Evolutionary conservation across 1,140 invertebrate species (phyloP), one percentile per base, ranked within the genome.

Genomic region (Drosophila eugracilis): DNA sequence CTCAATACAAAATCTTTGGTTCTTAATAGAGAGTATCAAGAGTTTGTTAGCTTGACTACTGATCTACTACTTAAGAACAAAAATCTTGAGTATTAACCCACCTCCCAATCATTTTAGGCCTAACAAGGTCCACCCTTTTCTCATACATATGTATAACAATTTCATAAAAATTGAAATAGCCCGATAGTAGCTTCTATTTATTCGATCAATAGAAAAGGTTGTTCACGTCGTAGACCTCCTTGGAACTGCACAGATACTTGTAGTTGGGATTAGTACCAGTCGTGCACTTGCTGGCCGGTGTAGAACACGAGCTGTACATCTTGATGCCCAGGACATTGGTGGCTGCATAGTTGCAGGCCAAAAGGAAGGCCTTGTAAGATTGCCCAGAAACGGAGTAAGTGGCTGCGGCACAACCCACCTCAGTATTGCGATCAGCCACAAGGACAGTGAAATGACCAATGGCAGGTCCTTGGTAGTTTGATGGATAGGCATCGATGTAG

Each of bases 401-500:
- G 41, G 81, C 69, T 0, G 49, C 89, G 10, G 90, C 90, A 21
- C 90, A 91, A 7, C 90, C 90, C 5, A 91, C 59, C 0, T 72
- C 58, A 21, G 75, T 76, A 24, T 90, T 90, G 10, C 73, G 71
- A 75, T 91, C 89, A 6, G 88, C 76, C 0, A 91, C 71, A 47
- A 91, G 50, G 0, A 90, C 84, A 7, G 90, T 91, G 45, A 91
- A 91, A 24, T 91, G 90, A 1, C 86, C 89, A 48, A 91, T 90
- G 6, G 49, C 72, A 22, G 85, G 74, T 1, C 77, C 77, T 9
- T 44, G 50, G 28, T 89, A 80, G 14, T 54, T 49, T 2, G 32
- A 6, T 4, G 81, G 86, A 54, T 86, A 89, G 9, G 59, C 47
- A 39, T 89, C 42, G 49, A 89, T 89, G 17, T 86, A 39, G 3